Percentiles rank a stretch among this genome's conserved stretches.
These are phyloP conservation scores for Salmo trutta DNA, from an alignment of 2,797 vertebrate genomes.

Conservation along the genomic window DNA sequence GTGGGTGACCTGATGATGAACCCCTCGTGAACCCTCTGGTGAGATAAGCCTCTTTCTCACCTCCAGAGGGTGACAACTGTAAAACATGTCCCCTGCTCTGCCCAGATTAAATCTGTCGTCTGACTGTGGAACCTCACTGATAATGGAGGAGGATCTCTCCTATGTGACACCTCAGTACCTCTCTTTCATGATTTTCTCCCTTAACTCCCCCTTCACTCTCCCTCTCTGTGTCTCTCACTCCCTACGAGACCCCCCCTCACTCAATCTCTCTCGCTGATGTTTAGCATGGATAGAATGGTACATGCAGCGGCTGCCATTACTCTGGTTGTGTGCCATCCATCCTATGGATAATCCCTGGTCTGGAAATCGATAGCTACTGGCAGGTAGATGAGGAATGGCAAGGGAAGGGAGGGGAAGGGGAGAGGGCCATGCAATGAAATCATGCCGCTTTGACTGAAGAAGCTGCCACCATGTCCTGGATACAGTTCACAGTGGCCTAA, in stretches of 20 bases:
- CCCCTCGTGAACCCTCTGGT: slow-evolving; percentile 10
- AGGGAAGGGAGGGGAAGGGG: slow-evolving; percentile 28
- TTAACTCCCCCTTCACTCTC: neutral
- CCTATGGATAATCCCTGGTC: slow-evolving; percentile 80
- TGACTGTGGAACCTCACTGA: slow-evolving; percentile 28
- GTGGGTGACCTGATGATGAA: slow-evolving; percentile 36
- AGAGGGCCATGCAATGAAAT: slow-evolving; percentile 18
- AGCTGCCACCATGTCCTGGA: slow-evolving; percentile 41
- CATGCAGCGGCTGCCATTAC: slow-evolving; percentile 46
- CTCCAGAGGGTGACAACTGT: slow-evolving; percentile 15
- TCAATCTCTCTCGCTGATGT: neutral
- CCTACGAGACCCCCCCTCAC: neutral
- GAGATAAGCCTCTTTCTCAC: slow-evolving; percentile 28
- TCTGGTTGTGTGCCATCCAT: slow-evolving; percentile 72
- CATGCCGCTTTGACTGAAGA: slow-evolving; percentile 24
- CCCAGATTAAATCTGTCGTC: slow-evolving; percentile 39
- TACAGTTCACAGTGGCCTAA: slow-evolving; percentile 45
- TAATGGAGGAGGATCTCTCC: slow-evolving; percentile 42
- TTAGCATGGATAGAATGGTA: slow-evolving; percentile 41
- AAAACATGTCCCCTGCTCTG: slow-evolving; percentile 26
- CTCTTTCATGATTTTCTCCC: neutral
- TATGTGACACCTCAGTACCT: slow-evolving; percentile 22
- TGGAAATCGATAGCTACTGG: slow-evolving; percentile 78
- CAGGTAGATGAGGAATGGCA: slow-evolving; percentile 78
- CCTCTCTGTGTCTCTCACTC: neutral